Percentiles rank a stretch among this genome's conserved stretches.
Evolutionary conservation across 2,797 vertebrate species (phyloP).

Genomic region (Clarias laeviceps): DNA sequence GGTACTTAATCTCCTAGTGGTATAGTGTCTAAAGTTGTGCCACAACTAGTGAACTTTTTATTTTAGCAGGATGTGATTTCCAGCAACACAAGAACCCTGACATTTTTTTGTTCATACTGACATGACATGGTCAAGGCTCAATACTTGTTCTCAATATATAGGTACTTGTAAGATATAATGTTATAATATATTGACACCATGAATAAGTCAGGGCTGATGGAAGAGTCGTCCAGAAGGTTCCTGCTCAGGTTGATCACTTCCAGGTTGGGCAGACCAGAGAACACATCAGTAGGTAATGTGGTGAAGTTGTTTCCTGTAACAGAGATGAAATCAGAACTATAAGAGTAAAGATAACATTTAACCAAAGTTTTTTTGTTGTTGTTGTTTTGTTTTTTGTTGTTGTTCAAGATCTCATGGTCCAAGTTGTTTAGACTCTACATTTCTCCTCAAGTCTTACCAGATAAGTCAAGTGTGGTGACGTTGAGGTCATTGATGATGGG

Average conservation of each 20-base stretch:
- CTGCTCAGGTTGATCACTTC: slow-evolving; percentile 80
- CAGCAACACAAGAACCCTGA: neutral
- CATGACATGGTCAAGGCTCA: neutral
- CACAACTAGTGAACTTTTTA: neutral
- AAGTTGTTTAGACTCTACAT: neutral
- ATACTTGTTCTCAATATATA: neutral
- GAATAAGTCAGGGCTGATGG: slow-evolving; percentile 70
- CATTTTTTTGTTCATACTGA: neutral
- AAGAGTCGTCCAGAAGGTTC: slow-evolving; percentile 74
- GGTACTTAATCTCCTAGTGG: neutral
- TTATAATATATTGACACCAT: slow-evolving; percentile 45
- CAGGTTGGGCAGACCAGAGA: slow-evolving; percentile 75
- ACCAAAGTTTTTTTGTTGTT: neutral
- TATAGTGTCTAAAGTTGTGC: neutral
- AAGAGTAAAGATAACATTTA: neutral
- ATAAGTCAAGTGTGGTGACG: slow-evolving; percentile 75
- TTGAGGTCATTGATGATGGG: slow-evolving; percentile 72
- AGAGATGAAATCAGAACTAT: slow-evolving; percentile 17
- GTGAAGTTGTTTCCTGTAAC: slow-evolving; percentile 76
- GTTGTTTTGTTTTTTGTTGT: no score
- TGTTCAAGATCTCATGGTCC: neutral
- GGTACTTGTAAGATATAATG: neutral
- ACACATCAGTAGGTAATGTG: slow-evolving; percentile 61
- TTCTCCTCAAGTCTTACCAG: slow-evolving; percentile 67
- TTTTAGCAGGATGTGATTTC: neutral